Conservation (phyloP, 2,797 vertebrate genomes). For the Kryptolebias ocellatus region DNA sequence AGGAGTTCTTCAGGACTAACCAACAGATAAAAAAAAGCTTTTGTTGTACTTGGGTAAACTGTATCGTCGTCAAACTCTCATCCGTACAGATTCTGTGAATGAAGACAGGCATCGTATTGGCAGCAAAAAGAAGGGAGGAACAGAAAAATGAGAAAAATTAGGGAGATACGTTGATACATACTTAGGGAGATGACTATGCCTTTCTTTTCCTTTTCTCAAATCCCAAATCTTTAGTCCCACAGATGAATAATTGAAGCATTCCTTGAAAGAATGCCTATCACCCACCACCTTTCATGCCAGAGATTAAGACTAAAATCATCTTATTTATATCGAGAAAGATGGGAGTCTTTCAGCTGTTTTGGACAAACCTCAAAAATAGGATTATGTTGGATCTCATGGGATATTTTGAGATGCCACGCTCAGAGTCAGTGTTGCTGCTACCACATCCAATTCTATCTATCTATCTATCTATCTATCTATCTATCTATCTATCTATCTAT, state of each 20-base stretch:
- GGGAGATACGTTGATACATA: slow-evolving; percentile 16
- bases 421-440: too few species aligned
- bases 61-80: neutral
- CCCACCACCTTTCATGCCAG: too few species aligned
- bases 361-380: too few species aligned
- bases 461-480: slow-evolving; percentile 31
- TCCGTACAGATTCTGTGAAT: slow-evolving; percentile 14
- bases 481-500: slow-evolving; percentile 1
- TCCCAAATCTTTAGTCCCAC: slow-evolving; percentile 29
- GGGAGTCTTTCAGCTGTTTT: too few species aligned
- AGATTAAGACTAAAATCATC: too few species aligned
- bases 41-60: slow-evolving; percentile 18
- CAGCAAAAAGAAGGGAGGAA: slow-evolving; percentile 19
- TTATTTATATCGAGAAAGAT: too few species aligned
- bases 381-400: too few species aligned
- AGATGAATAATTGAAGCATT: too few species aligned
- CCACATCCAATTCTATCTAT: slow-evolving; percentile 20
- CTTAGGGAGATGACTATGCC: slow-evolving; percentile 20
- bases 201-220: slow-evolving; percentile 16
- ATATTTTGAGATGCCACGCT: too few species aligned
- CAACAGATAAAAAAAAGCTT: slow-evolving; percentile 28
- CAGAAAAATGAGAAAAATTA: slow-evolving; percentile 7
- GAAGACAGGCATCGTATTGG: slow-evolving; percentile 31
- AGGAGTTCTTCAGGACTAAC: slow-evolving; percentile 36
- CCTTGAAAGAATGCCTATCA: too few species aligned